A percentile compares a stretch with the other conserved stretches of the same genome.
Evolutionary conservation across 2,888 invertebrate species (phyloP).

Genomic region (Meta bourneti): DNA sequence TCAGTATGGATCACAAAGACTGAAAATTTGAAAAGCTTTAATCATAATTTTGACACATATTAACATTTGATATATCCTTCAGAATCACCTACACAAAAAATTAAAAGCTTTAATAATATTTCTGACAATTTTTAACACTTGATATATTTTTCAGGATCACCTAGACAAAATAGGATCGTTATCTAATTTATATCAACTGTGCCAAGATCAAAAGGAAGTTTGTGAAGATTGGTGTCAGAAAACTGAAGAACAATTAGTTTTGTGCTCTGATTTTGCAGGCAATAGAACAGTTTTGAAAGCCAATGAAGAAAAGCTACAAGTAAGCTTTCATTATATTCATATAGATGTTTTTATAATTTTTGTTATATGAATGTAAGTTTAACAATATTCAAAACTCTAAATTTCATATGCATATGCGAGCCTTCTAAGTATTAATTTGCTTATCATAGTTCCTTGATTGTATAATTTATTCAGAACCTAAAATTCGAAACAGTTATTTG

Average conservation of each 20-base stretch:
- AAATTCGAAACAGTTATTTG: too few species aligned
- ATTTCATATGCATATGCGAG: too few species aligned
- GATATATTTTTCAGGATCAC: conserved; percentile 45
- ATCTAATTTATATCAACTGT: conserved; percentile 54
- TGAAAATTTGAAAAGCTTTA: not conserved
- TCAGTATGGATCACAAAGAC: too few species aligned
- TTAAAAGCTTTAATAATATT: not conserved
- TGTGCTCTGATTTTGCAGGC: conserved; percentile 87
- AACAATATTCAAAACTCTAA: too few species aligned
- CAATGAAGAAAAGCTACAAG: conserved; percentile 88
- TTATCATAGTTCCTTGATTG: too few species aligned
- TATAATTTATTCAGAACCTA: too few species aligned
- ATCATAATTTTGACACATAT: not conserved
- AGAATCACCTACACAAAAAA: not conserved
- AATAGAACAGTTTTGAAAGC: conserved; percentile 92
- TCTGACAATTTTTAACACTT: not conserved
- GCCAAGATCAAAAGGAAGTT: conserved; percentile 62
- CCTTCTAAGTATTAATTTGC: too few species aligned
- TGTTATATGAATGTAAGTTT: too few species aligned
- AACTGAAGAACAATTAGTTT: conserved; percentile 61
- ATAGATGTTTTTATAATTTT: too few species aligned
- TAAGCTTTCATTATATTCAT: conserved; percentile 73
- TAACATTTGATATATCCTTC: not conserved
- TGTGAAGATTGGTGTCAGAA: conserved; percentile 73
- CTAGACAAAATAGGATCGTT: conserved; percentile 58